Conservation (phyloP, 2,797 vertebrate genomes). For the Trachops cirrhosus region DNA sequence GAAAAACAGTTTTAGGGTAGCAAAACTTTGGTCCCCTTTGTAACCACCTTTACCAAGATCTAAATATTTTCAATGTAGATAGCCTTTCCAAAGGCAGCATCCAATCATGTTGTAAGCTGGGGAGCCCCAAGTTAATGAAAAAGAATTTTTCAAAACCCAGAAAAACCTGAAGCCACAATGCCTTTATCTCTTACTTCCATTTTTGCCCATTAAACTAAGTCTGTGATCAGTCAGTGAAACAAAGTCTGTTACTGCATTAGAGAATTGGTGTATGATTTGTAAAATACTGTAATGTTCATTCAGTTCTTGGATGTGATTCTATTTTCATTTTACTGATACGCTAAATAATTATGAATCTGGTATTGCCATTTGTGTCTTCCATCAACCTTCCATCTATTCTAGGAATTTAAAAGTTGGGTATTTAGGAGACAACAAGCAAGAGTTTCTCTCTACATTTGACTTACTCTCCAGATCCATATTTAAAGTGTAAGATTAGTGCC, state of each 20-base stretch:
- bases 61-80: background rate
- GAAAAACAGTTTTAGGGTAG: background rate
- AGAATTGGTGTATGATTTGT: background rate
- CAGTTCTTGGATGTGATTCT: background rate
- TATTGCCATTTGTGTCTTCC: background rate
- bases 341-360: background rate
- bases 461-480: background rate
- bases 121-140: background rate
- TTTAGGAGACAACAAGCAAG: background rate
- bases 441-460: background rate
- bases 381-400: background rate
- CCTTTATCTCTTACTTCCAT: background rate
- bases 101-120: background rate
- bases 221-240: background rate
- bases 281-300: background rate
- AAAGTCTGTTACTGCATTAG: background rate
- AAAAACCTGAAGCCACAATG: background rate
- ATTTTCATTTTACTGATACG: background rate
- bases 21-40: background rate
- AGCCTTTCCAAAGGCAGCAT: background rate
- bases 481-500: background rate
- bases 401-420: background rate
- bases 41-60: background rate
- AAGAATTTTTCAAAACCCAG: background rate
- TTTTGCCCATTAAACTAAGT: background rate